phyloP scores from a whole-genome alignment of 2,113 vertebrate genomes.

The Eurypyga helias region DNA sequence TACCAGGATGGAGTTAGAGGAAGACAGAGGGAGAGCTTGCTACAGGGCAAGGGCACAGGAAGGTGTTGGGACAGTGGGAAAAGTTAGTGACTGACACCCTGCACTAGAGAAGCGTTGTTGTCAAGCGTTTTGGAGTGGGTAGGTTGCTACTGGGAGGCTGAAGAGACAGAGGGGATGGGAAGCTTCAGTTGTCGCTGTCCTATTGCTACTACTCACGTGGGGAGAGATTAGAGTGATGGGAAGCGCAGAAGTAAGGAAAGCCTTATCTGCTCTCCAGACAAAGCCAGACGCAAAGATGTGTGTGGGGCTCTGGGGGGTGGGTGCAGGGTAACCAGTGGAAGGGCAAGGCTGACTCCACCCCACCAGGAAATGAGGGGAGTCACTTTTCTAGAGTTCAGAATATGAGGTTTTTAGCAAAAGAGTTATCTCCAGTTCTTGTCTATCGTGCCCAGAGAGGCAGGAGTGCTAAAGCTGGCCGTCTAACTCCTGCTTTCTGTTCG shows the following conservation, averaged over 20 bases:
- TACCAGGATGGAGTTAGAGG: background rate
- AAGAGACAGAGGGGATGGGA: background rate
- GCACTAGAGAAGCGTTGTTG: background rate
- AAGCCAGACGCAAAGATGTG: rapidly evolving
- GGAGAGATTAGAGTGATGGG: background rate
- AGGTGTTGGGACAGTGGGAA: background rate
- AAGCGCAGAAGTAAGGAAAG: background rate
- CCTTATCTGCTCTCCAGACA: background rate
- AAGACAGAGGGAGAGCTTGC: background rate
- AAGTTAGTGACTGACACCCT: background rate
- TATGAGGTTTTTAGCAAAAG: background rate
- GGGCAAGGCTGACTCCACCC: background rate
- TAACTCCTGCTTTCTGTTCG: background rate
- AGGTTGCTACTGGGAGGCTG: background rate
- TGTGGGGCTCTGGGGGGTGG: background rate
- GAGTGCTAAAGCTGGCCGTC: background rate
- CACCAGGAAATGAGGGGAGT: background rate
- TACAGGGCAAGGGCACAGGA: background rate
- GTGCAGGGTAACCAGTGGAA: background rate
- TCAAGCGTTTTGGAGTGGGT: background rate
- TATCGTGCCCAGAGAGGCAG: background rate
- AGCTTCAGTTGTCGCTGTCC: background rate
- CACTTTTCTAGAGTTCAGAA: background rate
- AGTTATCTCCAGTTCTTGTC: background rate
- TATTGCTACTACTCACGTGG: background rate